Percentiles rank a stretch among this genome's conserved stretches.
phyloP scores from a whole-genome alignment of 2,113 vertebrate species.

The Chloropsis hardwickii region DNA sequence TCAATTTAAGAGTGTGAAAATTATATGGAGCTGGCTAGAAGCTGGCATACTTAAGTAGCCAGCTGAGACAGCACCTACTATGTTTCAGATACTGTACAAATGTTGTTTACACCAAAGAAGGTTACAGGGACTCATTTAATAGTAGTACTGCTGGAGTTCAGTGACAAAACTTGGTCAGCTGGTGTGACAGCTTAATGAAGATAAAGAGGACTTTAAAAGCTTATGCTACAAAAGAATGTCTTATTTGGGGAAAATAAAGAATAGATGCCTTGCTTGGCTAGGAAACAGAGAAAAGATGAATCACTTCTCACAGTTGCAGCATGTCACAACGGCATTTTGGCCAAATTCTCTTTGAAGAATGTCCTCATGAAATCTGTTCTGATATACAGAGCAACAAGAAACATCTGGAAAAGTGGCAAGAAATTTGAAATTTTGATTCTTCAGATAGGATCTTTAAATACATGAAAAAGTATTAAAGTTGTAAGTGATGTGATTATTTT shows the following conservation, averaged over 20 bases:
- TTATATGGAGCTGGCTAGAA: not conserved
- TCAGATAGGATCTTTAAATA: not conserved
- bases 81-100: not conserved
- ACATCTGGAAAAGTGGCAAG: not conserved
- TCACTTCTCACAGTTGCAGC: not conserved
- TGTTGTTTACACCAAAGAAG: constrained; percentile 5
- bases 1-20: not conserved
- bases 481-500: not conserved
- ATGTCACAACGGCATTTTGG: constrained; percentile 10
- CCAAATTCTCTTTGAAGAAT: constrained; percentile 36
- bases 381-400: not conserved
- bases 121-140: not conserved
- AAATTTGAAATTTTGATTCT: not conserved
- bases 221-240: not conserved
- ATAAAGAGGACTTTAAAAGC: constrained; percentile 62
- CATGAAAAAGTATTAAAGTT: not conserved
- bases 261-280: constrained; percentile 35
- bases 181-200: constrained; percentile 64
- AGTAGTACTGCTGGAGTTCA: not conserved
- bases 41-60: not conserved
- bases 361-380: not conserved
- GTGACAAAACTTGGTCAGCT: constrained; percentile 46
- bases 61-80: not conserved
- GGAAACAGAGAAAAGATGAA: constrained; percentile 39
- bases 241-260: constrained; percentile 49